These are phyloP conservation scores for Phenganax subtilis DNA, from an alignment of 92 coral and sea anemone species.

Conservation along the genomic window DNA sequence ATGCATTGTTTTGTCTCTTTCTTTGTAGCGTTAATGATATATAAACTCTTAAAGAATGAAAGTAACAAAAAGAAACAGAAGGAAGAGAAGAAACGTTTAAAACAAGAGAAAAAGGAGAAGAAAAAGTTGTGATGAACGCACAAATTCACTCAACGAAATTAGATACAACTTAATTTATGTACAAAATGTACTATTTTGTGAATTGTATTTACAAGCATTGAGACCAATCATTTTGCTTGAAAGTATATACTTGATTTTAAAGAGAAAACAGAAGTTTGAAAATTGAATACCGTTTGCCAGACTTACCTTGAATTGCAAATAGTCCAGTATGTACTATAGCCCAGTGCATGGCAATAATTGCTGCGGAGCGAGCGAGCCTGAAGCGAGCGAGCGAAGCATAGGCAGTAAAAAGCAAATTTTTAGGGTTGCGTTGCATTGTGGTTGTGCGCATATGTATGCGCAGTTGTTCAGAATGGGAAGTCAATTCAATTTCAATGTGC, in stretches of 20 bases:
- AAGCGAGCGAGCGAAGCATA: no score
- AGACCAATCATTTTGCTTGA: not conserved
- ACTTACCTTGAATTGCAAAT: no score
- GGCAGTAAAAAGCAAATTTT: no score
- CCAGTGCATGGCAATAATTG: no score
- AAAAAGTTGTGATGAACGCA: constrained; percentile 26
- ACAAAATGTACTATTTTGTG: not conserved
- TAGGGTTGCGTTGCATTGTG: no score
- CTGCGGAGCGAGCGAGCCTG: no score
- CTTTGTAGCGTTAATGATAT: constrained; percentile 71
- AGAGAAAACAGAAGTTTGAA: not conserved
- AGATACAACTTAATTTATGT: not conserved
- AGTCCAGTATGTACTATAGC: no score
- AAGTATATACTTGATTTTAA: not conserved
- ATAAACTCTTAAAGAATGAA: constrained; percentile 79
- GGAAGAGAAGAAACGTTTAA: constrained; percentile 70
- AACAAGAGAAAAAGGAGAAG: constrained; percentile 89
- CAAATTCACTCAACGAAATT: not conserved
- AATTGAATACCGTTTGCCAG: not conserved
- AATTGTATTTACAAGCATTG: not conserved
- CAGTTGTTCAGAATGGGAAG: no score
- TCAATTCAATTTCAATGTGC: no score
- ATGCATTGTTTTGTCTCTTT: not conserved
- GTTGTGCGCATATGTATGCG: no score
- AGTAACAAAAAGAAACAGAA: constrained; percentile 74